A percentile compares a stretch with the other conserved stretches of the same genome.
Conservation (phyloP, 2,888 invertebrate species). For the Caenorhabditis uteleia region DNA sequence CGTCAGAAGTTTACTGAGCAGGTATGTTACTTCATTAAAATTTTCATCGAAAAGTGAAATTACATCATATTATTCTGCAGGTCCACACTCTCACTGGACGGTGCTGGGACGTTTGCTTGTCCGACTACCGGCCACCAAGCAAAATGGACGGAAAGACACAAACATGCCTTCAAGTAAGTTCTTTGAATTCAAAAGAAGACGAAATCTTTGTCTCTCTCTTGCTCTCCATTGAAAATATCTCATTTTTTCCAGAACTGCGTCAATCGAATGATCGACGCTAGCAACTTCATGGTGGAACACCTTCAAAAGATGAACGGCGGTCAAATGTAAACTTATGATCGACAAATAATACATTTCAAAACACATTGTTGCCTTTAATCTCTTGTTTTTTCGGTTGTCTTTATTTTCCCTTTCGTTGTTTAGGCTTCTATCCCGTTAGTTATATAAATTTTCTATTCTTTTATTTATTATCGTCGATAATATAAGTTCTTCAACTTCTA, state of each 20-base stretch:
- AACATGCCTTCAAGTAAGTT: slow-evolving; percentile 48
- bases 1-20: slow-evolving; percentile 66
- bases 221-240: no score
- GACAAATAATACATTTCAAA: background rate
- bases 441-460: background rate
- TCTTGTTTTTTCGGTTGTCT: slow-evolving; percentile 7
- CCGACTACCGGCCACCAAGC: slow-evolving; percentile 64
- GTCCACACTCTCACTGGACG: slow-evolving; percentile 61
- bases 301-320: slow-evolving; percentile 61
- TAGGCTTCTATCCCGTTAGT: no score
- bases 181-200: background rate
- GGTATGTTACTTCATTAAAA: slow-evolving; percentile 26
- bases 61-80: slow-evolving; percentile 19
- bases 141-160: slow-evolving; percentile 62
- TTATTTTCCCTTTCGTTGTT: slow-evolving; percentile 9
- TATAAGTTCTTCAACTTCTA: no score
- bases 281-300: slow-evolving; percentile 67
- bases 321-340: slow-evolving; percentile 3
- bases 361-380: background rate
- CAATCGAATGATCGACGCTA: slow-evolving; percentile 66
- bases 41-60: background rate
- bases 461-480: slow-evolving; percentile 3
- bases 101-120: slow-evolving; percentile 65
- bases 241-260: slow-evolving; percentile 62
- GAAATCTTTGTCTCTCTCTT: slow-evolving; percentile 1